Base-by-base conservation (phyloP, 1,140 invertebrate genomes). In the Drosophila mauritiana region DNA sequence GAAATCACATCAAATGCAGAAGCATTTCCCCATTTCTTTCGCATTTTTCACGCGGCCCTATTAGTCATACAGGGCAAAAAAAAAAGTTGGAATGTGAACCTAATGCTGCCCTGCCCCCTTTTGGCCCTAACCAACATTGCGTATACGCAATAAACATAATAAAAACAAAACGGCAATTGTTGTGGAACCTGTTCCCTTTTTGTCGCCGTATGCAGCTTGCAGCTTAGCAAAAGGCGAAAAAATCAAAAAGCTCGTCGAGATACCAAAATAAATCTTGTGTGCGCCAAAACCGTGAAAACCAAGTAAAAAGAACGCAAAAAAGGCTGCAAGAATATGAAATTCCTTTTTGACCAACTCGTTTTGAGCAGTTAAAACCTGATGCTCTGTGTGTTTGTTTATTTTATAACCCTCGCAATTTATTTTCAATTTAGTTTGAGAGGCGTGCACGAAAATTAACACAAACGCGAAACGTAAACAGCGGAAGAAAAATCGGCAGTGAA, bases 381-480 rank as follows among this genome's bases (percentile, higher is more conserved):
- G 62, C 27, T 46, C 22, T n/a, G 43, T 54, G 10, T 12, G 17
- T 52, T 53, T 43, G 54, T 74, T 53, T 34, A 31, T 52, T 53
- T 51, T 31, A 46, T 78, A 63, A 58, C 34, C 36, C 45, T 51
- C 25, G 37, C 61, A 43, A 46, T 69, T 81, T 69, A 63, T 59
- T 74, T 69, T 81, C 34, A 55, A 74, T 74, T 64, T 88, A 82
- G 64, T 75, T 65, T 43, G 20, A 36, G 54, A 80, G 67, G 62
- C 73, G 80, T 77, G 73, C 56, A 56, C 62, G 64, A 59, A 68
- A 88, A 82, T 78, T 82, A 86, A 76, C 79, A 86, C 74, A 73
- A 55, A 58, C 20, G 12, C 40, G 49, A 36, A 80, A 46, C 73
- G 48, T 78, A 69, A 67, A 73, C 46, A 65, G 68, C 53, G 56